Conservation (phyloP, 2,888 invertebrate species). For the Ochropleura leucogaster region DNA sequence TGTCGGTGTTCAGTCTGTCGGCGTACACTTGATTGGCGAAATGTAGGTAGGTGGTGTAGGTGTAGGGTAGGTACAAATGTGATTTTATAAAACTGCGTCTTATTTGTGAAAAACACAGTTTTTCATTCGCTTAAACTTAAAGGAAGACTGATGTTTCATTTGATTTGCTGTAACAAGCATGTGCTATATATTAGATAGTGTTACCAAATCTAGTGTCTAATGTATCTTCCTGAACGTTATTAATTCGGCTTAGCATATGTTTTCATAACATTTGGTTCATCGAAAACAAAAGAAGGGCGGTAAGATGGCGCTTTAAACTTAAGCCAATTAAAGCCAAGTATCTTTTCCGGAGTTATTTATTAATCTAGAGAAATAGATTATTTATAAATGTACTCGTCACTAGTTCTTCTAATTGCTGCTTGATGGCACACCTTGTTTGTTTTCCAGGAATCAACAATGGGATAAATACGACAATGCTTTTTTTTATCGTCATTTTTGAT, state of each 20-base stretch:
- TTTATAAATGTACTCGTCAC: too few species aligned
- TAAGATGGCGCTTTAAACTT: conserved; percentile 46
- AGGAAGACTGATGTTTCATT: background rate
- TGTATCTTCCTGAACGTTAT: conserved; percentile 28
- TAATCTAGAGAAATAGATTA: too few species aligned
- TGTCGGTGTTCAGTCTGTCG: too few species aligned
- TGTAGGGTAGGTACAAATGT: too few species aligned
- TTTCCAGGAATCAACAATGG: too few species aligned
- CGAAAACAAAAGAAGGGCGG: conserved; percentile 33
- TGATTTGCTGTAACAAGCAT: background rate
- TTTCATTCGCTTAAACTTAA: background rate
- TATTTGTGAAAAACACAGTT: background rate
- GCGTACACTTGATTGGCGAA: too few species aligned
- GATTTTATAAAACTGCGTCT: too few species aligned
- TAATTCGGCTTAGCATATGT: conserved; percentile 49
- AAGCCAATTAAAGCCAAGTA: background rate
- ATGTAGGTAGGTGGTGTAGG: too few species aligned
- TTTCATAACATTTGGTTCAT: conserved; percentile 49
- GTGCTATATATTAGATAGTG: background rate
- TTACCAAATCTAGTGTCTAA: conserved; percentile 27
- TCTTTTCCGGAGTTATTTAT: background rate
- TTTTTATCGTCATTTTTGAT: too few species aligned
- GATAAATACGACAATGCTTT: too few species aligned
- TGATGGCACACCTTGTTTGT: too few species aligned
- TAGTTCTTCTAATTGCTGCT: too few species aligned